Evolutionary conservation across 1,140 invertebrate genomes (phyloP).

Genomic region (Scaptodrosophila lebanonensis): DNA sequence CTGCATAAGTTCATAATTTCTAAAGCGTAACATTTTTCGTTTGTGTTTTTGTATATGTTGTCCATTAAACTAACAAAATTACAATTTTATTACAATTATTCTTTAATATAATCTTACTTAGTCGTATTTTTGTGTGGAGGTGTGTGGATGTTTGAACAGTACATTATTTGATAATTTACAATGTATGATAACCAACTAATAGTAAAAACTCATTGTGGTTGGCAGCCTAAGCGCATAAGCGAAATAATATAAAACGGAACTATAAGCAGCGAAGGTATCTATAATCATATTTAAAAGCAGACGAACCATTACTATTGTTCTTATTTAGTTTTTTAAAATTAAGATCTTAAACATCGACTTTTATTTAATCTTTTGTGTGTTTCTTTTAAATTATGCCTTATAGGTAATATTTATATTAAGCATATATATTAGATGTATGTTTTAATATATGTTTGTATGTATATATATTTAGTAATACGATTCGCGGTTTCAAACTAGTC

Average conservation of each 20-base stretch:
- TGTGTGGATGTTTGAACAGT: too few relatives aligned
- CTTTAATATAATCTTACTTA: constrained; percentile 10
- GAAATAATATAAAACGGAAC: constrained; percentile 42
- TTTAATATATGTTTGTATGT: constrained; percentile 30
- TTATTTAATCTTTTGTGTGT: constrained; percentile 29
- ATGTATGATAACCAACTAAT: constrained; percentile 43
- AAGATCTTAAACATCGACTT: too few relatives aligned
- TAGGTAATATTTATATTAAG: constrained; percentile 33
- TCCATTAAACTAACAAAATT: constrained; percentile 20
- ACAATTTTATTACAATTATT: constrained; percentile 20
- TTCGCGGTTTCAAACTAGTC: constrained; percentile 74
- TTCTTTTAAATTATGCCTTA: constrained; percentile 38
- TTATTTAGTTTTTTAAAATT: constrained; percentile 12
- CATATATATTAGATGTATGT: constrained; percentile 36
- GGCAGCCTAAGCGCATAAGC: constrained; percentile 38
- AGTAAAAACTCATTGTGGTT: constrained; percentile 27
- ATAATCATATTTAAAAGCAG: too few relatives aligned
- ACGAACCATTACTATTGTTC: too few relatives aligned
- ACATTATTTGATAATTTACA: constrained; percentile 63
- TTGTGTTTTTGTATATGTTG: constrained; percentile 42
- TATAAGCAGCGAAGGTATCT: not conserved
- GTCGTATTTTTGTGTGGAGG: constrained; percentile 16
- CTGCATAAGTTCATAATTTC: constrained; percentile 43
- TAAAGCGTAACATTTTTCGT: constrained; percentile 74
- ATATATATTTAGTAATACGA: constrained; percentile 75